A percentile compares a stretch with the other conserved stretches of the same genome.
These are phyloP conservation scores for Neuroterus valhalla DNA, from an alignment of 1,140 invertebrate species.

Conservation along the genomic window DNA sequence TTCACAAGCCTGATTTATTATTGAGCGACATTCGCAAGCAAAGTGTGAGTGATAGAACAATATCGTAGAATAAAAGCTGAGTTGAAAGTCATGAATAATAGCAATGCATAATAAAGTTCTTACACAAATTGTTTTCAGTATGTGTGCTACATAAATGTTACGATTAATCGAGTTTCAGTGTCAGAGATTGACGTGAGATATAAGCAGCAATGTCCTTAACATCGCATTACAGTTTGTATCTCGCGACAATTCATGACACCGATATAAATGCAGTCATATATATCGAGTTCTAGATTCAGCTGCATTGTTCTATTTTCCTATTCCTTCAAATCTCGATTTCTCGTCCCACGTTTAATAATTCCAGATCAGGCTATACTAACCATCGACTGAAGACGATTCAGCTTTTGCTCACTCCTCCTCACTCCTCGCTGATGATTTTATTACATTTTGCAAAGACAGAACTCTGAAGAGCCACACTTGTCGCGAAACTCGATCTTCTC, in stretches of 20 bases:
- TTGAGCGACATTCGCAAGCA: not conserved
- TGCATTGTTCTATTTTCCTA: slow-evolving; percentile 20
- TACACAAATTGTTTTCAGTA: not conserved
- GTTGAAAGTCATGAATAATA: not conserved
- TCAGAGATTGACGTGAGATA: slow-evolving; percentile 30
- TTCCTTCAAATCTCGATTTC: not conserved
- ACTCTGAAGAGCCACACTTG: slow-evolving; percentile 27
- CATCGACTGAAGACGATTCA: not conserved
- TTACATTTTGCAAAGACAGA: not conserved
- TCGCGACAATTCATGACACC: slow-evolving; percentile 23
- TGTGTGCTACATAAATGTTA: slow-evolving; percentile 13
- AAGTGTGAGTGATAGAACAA: not conserved
- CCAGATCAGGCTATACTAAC: not conserved
- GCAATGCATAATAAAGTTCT: slow-evolving; percentile 3
- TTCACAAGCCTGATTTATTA: too few relatives aligned
- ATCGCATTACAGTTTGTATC: slow-evolving; percentile 26
- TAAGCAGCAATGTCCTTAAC: slow-evolving; percentile 10
- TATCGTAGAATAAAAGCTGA: not conserved
- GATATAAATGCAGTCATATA: slow-evolving; percentile 1
- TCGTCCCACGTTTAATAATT: slow-evolving; percentile 10
- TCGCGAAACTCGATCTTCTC: not conserved
- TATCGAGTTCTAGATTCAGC: slow-evolving; percentile 7
- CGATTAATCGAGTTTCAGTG: slow-evolving; percentile 29
- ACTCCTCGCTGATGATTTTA: not conserved
- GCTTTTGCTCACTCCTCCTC: too few relatives aligned